phyloP scores from a whole-genome alignment of 1,140 invertebrate species.

The Bacillus rossius region DNA sequence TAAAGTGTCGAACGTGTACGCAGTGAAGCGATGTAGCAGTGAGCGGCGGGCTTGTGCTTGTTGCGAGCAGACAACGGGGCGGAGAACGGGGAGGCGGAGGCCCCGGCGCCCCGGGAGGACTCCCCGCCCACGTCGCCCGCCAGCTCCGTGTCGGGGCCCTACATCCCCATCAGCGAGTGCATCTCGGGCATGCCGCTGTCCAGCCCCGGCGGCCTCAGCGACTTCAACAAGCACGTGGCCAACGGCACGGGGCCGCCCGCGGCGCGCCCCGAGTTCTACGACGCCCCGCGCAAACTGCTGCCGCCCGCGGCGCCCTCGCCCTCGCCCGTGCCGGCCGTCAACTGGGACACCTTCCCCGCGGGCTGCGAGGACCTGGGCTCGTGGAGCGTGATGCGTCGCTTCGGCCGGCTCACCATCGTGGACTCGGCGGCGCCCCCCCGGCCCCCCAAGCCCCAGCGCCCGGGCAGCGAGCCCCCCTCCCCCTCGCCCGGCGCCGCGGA shows the following conservation, averaged over 20 bases:
- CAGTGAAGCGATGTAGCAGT: no score
- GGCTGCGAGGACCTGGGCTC: constrained; percentile 42
- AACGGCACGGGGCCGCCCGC: not conserved
- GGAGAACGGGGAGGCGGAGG: constrained; percentile 52
- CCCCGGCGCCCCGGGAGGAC: constrained; percentile 36
- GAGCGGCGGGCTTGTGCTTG: no score
- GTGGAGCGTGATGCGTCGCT: constrained; percentile 51
- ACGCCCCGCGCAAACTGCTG: constrained; percentile 44
- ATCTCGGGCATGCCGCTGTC: constrained; percentile 67
- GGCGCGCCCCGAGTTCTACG: constrained; percentile 42
- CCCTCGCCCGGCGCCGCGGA: constrained; percentile 36
- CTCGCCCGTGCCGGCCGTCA: constrained; percentile 35
- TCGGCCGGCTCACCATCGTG: constrained; percentile 47
- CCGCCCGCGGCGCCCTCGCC: constrained; percentile 44
- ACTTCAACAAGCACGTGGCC: constrained; percentile 12
- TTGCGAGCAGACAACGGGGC: no score
- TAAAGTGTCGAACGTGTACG: no score
- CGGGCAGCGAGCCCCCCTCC: constrained; percentile 36
- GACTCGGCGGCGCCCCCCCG: constrained; percentile 55
- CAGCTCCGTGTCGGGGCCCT: constrained; percentile 60
- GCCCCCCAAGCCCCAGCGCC: constrained; percentile 68
- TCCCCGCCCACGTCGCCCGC: constrained; percentile 53
- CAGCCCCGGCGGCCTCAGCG: constrained; percentile 14
- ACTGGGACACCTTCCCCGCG: constrained; percentile 50
- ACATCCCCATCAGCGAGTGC: constrained; percentile 84